A percentile compares a stretch with the other conserved stretches of the same genome.
phyloP scores from a whole-genome alignment of 2,113 vertebrate genomes.

The Poicephalus meyeri region DNA sequence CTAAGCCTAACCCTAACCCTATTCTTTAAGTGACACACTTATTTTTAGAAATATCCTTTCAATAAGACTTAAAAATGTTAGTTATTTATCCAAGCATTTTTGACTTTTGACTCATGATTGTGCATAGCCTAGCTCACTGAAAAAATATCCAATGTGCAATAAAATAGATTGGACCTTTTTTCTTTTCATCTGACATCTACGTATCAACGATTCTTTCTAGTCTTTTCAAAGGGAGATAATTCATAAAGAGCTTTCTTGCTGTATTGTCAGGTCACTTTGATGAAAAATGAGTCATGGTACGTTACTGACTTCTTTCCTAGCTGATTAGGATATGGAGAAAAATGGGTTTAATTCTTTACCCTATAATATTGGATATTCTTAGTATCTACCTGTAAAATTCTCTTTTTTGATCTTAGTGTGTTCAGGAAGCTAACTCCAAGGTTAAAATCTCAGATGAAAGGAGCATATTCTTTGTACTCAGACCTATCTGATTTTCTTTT shows the following conservation, averaged over 20 bases:
- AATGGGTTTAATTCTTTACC: neutral
- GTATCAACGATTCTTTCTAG: neutral
- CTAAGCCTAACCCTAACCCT: neutral
- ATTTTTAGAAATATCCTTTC: neutral
- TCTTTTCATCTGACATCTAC: neutral
- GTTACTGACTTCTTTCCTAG: neutral
- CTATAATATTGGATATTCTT: neutral
- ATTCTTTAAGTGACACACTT: neutral
- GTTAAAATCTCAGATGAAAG: slow-evolving; percentile 15
- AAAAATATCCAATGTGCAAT: neutral
- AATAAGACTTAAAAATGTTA: neutral
- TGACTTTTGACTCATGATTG: neutral
- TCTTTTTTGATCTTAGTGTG: neutral
- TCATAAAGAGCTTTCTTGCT: neutral
- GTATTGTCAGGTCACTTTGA: neutral
- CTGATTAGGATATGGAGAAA: neutral
- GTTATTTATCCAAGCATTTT: neutral
- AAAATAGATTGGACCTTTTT: neutral
- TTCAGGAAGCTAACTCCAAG: neutral
- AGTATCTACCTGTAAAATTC: neutral
- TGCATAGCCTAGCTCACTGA: neutral
- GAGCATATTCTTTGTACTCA: neutral
- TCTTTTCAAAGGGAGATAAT: slow-evolving; percentile 18
- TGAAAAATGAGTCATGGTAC: neutral
- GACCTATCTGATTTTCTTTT: neutral